phyloP scores from a whole-genome alignment of 1,140 invertebrate genomes.

The Cyclargus thomasi region DNA sequence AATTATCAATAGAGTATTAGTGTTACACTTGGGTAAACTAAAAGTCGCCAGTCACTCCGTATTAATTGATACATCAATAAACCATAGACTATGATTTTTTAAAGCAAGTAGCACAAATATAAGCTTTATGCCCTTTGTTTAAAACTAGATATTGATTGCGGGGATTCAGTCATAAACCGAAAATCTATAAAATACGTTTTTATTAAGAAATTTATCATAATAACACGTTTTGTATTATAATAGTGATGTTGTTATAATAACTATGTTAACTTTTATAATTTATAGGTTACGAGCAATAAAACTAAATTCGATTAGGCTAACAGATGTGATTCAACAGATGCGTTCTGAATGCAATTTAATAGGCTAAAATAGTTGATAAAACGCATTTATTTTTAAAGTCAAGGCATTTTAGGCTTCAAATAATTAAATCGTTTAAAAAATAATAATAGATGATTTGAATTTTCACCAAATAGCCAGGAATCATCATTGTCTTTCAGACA shows the following conservation, averaged over 20 bases:
- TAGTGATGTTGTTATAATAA: background rate
- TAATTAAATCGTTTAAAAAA: too few relatives aligned
- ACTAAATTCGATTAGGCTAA: constrained; percentile 3
- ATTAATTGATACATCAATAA: constrained; percentile 2
- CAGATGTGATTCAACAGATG: constrained; percentile 10
- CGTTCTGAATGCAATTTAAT: background rate
- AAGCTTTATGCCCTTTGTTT: background rate
- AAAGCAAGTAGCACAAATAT: background rate
- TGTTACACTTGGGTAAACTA: background rate
- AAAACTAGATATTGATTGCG: background rate
- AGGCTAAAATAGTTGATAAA: background rate
- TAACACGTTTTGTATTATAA: background rate
- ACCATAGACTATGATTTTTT: background rate
- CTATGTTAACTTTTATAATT: background rate
- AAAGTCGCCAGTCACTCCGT: background rate
- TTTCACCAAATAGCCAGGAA: too few relatives aligned
- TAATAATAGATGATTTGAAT: too few relatives aligned
- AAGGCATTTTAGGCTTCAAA: too few relatives aligned
- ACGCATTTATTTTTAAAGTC: background rate
- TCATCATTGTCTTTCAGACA: too few relatives aligned
- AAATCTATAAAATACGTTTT: background rate
- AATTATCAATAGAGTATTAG: constrained; percentile 9
- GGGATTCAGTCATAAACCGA: background rate
- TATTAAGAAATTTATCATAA: background rate
- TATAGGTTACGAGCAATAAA: background rate